Evolutionary conservation across 1,140 invertebrate genomes (phyloP).

Genomic region (Cotesia typhae): DNA sequence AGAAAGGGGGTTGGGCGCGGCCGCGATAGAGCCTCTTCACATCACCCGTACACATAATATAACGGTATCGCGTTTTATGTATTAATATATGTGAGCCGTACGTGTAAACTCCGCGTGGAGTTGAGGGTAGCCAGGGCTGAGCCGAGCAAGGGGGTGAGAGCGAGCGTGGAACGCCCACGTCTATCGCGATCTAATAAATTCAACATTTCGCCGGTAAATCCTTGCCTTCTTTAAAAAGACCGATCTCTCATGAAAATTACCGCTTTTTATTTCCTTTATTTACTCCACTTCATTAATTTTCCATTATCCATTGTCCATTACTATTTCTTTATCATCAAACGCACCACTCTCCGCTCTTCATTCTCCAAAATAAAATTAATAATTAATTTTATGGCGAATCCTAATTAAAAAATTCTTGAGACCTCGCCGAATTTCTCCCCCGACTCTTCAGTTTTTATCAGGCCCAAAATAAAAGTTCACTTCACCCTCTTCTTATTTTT

Average conservation of each 20-base stretch:
- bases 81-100: constrained; percentile 1
- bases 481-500: too few species aligned
- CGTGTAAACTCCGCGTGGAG: constrained; percentile 5
- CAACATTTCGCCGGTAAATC: constrained; percentile 65
- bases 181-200: constrained; percentile 68
- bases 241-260: not conserved
- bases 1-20: constrained; percentile 15
- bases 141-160: constrained; percentile 50
- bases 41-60: not conserved
- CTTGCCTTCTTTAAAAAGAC: constrained; percentile 45
- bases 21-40: constrained; percentile 7
- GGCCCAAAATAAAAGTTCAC: too few species aligned
- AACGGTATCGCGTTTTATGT: constrained; percentile 1
- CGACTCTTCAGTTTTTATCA: too few species aligned
- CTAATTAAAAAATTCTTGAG: too few species aligned
- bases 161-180: constrained; percentile 58
- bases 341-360: too few species aligned
- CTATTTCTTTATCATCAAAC: too few species aligned
- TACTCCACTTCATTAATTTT: too few species aligned
- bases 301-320: too few species aligned
- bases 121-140: constrained; percentile 46
- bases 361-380: too few species aligned
- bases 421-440: too few species aligned
- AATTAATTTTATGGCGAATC: too few species aligned
- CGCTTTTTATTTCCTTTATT: not conserved